Conservation (phyloP, 2,797 vertebrate genomes). For the Streptopelia turtur region DNA sequence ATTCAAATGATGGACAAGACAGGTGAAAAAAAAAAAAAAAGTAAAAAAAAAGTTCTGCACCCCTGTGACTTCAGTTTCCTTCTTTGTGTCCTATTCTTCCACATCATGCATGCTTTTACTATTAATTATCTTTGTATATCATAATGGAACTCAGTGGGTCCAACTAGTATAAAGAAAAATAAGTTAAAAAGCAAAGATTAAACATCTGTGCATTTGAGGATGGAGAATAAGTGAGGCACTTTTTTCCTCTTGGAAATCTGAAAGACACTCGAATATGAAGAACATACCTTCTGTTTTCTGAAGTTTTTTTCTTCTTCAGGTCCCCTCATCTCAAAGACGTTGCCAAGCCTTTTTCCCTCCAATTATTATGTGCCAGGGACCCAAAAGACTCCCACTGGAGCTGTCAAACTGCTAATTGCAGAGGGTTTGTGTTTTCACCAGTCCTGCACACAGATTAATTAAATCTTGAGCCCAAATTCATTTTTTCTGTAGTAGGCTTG, state of each 20-base stretch:
- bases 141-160: background rate
- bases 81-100: background rate
- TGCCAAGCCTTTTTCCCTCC: background rate
- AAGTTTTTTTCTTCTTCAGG: background rate
- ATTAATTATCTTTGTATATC: background rate
- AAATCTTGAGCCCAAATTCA: background rate
- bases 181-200: background rate
- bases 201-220: background rate
- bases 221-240: background rate
- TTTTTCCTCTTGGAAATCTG: background rate
- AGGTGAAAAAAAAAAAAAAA: background rate
- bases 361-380: background rate
- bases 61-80: background rate
- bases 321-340: rapidly evolving
- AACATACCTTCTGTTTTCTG: background rate
- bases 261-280: background rate
- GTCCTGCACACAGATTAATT: background rate
- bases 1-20: background rate
- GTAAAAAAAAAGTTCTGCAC: background rate
- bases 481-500: background rate
- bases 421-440: background rate
- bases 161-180: background rate
- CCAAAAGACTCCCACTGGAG: background rate
- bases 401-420: background rate
- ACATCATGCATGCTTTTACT: background rate